phyloP scores from a whole-genome alignment of 2,113 vertebrate species.

The Vidua chalybeata region DNA sequence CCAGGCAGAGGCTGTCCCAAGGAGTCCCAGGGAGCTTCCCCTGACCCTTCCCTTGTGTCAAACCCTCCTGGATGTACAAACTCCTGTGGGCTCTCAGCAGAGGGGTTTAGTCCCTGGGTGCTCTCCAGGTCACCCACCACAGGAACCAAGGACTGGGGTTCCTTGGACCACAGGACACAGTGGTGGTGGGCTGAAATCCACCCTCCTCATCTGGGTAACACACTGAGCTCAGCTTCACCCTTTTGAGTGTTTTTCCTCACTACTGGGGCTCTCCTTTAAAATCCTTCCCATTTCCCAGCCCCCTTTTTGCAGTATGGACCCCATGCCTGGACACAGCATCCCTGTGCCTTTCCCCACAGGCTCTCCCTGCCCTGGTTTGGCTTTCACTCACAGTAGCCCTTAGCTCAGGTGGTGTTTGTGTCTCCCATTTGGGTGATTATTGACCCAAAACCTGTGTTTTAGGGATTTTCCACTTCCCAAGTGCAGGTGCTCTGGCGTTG shows the following conservation, averaged over 20 bases:
- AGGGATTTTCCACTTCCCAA: background rate
- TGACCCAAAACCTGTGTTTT: background rate
- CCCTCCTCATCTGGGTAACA: background rate
- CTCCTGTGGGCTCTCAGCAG: background rate
- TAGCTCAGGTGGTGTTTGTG: background rate
- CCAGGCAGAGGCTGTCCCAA: background rate
- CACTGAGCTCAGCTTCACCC: background rate
- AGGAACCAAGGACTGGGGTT: background rate
- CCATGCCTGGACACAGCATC: background rate
- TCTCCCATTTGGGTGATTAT: background rate
- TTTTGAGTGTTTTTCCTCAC: background rate
- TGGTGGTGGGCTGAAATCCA: background rate
- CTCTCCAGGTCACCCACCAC: background rate
- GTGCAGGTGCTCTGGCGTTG: background rate
- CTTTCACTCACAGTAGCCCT: background rate
- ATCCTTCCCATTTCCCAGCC: background rate
- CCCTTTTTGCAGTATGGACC: background rate
- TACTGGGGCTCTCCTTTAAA: background rate
- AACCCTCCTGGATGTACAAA: background rate
- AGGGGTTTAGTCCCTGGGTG: background rate
- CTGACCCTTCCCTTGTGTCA: background rate
- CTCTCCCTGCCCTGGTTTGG: background rate
- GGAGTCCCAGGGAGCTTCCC: background rate
- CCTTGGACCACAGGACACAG: rapidly evolving
- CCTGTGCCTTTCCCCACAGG: rapidly evolving